phyloP scores from a whole-genome alignment of 1,140 invertebrate species.

The Camponotus pennsylvanicus region DNA sequence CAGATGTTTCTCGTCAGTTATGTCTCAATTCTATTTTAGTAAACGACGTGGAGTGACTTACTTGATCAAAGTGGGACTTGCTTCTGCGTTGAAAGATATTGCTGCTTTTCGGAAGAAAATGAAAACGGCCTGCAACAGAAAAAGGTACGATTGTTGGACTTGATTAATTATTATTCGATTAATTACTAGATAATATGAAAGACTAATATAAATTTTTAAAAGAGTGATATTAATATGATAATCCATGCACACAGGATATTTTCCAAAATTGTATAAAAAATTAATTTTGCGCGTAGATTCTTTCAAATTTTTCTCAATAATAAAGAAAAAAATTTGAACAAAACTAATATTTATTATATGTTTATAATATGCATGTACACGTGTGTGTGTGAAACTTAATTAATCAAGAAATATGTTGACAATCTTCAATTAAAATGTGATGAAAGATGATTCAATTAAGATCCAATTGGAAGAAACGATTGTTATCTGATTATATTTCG shows the following conservation, averaged over 20 bases:
- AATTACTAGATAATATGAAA: no score
- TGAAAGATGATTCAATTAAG: not conserved
- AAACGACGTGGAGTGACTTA: no score
- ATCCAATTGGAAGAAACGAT: not conserved
- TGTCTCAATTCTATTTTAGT: no score
- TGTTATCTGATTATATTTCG: not conserved
- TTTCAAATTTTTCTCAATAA: not conserved
- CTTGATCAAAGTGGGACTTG: no score
- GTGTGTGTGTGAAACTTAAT: not conserved
- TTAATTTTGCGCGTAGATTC: not conserved
- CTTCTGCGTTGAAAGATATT: no score
- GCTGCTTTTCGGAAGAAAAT: no score
- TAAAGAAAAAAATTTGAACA: not conserved
- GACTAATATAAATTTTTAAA: not conserved
- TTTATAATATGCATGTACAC: no score
- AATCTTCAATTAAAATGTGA: constrained; percentile 17
- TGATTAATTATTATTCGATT: no score
- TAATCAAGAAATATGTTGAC: not conserved
- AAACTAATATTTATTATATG: not conserved
- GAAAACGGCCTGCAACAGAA: no score
- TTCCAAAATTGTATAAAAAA: no score
- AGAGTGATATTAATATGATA: not conserved
- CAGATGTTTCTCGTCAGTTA: no score
- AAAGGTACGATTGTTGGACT: no score
- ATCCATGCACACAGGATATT: not conserved